phyloP scores from a whole-genome alignment of 2,888 invertebrate genomes.

The Lasioglossum villosulum region DNA sequence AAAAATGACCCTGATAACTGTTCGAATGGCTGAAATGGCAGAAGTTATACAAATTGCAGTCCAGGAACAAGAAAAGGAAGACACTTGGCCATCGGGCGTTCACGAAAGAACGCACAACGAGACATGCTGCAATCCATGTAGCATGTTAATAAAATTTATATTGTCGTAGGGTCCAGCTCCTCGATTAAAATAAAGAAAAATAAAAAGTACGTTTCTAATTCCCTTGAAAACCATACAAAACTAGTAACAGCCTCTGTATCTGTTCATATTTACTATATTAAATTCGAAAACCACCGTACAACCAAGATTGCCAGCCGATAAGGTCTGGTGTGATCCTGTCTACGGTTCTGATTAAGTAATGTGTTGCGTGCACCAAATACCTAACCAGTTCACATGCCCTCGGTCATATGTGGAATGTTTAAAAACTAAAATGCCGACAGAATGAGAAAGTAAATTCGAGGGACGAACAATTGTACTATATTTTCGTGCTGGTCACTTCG shows the following conservation, averaged over 20 bases:
- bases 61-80: conserved; percentile 35
- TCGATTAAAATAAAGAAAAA: neutral
- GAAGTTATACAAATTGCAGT: conserved; percentile 49
- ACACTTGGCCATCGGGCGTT: conserved; percentile 12
- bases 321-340: neutral
- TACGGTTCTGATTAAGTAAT: neutral
- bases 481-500: conserved; percentile 36
- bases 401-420: conserved; percentile 46
- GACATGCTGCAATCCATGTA: neutral
- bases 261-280: neutral
- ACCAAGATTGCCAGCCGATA: neutral
- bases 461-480: conserved; percentile 35
- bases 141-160: neutral
- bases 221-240: neutral
- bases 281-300: neutral
- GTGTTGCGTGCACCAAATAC: neutral
- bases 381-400: neutral
- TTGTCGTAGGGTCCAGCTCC: neutral
- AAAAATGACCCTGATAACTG: neutral
- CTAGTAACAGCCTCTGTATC: neutral
- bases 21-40: neutral
- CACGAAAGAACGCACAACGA: neutral
- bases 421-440: conserved; percentile 19
- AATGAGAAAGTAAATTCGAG: neutral
- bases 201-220: neutral